Percentiles rank a stretch among this genome's conserved stretches.
Conservation (phyloP, 2,113 vertebrate species). For the Poeciliopsis prolifica region DNA sequence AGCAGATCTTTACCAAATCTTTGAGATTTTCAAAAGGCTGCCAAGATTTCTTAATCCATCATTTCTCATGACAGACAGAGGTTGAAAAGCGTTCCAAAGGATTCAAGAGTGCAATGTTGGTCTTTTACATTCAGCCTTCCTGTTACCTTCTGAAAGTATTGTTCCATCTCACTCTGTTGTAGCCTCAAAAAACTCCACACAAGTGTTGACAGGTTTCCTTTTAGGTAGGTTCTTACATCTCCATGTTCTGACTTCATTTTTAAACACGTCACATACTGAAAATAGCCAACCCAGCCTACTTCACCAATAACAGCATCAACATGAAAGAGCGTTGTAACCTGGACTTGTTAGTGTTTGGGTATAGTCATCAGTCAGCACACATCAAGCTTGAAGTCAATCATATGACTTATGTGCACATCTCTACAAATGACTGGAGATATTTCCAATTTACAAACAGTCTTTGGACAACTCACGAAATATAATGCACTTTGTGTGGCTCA, state of each 20-base stretch:
- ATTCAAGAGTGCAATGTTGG: too few species aligned
- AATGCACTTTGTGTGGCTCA: constrained; percentile 1
- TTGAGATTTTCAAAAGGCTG: too few species aligned
- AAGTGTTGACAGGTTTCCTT: too few species aligned
- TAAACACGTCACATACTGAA: neutral
- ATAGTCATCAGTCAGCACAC: neutral
- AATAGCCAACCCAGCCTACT: neutral
- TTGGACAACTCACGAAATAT: neutral
- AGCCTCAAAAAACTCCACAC: too few species aligned
- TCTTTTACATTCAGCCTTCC: too few species aligned
- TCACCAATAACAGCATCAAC: neutral
- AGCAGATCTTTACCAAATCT: too few species aligned
- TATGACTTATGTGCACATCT: neutral
- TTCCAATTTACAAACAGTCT: neutral
- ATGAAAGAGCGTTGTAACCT: neutral
- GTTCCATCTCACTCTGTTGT: too few species aligned
- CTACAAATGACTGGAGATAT: neutral
- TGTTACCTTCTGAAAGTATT: too few species aligned
- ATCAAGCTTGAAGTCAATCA: too few species aligned
- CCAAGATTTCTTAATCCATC: neutral
- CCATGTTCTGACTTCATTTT: neutral
- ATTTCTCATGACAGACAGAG: neutral
- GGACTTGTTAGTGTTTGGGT: neutral
- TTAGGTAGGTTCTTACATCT: neutral
- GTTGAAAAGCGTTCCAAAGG: neutral